Percentiles rank a stretch among this genome's conserved stretches.
Conservation (phyloP, 2,888 invertebrate genomes). For the Pilophorus perplexus region DNA sequence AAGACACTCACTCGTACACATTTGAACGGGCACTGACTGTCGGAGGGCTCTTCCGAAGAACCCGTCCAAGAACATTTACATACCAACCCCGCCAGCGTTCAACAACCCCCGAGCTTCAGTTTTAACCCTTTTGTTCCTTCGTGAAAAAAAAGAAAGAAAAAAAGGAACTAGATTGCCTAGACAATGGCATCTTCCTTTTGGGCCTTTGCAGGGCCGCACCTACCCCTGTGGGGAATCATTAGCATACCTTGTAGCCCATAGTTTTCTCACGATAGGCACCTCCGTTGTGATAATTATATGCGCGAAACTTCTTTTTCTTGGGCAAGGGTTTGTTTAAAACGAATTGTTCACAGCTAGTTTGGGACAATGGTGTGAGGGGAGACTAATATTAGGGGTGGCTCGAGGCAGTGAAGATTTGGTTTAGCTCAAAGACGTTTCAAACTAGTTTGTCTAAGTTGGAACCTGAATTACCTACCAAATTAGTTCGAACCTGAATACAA, state of each 20-base stretch:
- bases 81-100: background rate
- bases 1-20: too few relatives aligned
- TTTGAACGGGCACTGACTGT: too few relatives aligned
- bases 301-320: background rate
- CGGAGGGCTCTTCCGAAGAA: too few relatives aligned
- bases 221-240: constrained; percentile 26
- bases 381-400: too few relatives aligned
- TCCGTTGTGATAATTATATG: constrained; percentile 17
- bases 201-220: background rate
- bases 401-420: too few relatives aligned
- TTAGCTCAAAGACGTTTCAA: too few relatives aligned
- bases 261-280: constrained; percentile 27
- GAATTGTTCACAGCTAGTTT: background rate
- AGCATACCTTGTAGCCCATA: constrained; percentile 18
- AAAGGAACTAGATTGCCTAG: constrained; percentile 20
- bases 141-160: constrained; percentile 6
- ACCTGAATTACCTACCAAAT: too few relatives aligned
- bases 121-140: background rate
- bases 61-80: too few relatives aligned
- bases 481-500: too few relatives aligned
- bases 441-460: too few relatives aligned
- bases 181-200: constrained; percentile 8
- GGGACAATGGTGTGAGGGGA: background rate
- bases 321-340: background rate
- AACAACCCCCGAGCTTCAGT: background rate